These are phyloP conservation scores for Orestias chungarensis DNA, from an alignment of 2,797 vertebrate genomes.

Conservation along the genomic window DNA sequence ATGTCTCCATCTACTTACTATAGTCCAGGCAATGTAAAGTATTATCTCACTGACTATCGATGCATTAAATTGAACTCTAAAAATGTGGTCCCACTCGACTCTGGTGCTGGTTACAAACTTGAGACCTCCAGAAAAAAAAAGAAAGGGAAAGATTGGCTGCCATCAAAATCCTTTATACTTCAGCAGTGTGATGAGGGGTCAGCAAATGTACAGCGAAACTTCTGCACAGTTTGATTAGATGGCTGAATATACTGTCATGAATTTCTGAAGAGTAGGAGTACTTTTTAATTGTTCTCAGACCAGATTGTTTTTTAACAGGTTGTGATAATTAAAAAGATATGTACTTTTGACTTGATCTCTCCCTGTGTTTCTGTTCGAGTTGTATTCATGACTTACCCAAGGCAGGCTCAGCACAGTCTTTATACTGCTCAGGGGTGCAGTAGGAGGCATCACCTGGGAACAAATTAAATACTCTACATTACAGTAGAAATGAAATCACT, in stretches of 20 bases:
- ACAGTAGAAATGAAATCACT: constrained; percentile 9
- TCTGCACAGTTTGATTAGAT: background rate
- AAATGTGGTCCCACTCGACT: constrained; percentile 32
- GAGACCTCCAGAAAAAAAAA: constrained; percentile 30
- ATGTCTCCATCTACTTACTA: constrained; percentile 33
- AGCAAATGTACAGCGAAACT: background rate
- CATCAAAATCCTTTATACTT: constrained; percentile 44
- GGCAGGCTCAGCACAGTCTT: constrained; percentile 96
- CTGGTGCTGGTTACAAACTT: constrained; percentile 37
- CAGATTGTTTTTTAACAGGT: background rate
- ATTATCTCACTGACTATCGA: constrained; percentile 47
- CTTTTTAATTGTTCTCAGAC: background rate
- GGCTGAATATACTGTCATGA: too few relatives aligned
- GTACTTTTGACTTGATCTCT: constrained; percentile 6
- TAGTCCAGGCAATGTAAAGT: constrained; percentile 35
- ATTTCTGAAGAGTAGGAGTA: background rate
- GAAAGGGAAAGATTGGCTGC: constrained; percentile 32
- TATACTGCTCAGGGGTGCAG: constrained; percentile 98
- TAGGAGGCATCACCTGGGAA: constrained; percentile 92
- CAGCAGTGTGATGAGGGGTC: constrained; percentile 6
- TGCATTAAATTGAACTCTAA: constrained; percentile 57
- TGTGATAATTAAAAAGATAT: background rate
- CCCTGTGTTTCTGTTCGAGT: background rate
- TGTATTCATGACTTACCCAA: constrained; percentile 76
- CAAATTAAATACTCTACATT: constrained; percentile 18